Percentiles rank a stretch among this genome's conserved stretches.
Conservation (phyloP, 2,888 invertebrate species). For the Nycteola revayana region DNA sequence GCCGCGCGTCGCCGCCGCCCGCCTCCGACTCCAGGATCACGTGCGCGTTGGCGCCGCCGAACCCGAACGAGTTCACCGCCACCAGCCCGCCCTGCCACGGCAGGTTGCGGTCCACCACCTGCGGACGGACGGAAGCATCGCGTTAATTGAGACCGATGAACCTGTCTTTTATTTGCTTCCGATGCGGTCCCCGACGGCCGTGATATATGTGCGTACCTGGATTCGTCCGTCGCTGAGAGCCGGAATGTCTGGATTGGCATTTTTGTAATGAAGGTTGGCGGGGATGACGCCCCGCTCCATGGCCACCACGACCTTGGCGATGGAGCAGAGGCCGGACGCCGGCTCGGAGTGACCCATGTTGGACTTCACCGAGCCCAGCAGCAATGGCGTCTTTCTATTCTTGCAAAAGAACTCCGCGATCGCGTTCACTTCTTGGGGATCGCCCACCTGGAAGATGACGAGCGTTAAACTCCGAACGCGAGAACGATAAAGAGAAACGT, state of each 20-base stretch:
- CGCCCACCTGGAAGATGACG: constrained; percentile 86
- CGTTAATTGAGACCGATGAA: too few species aligned
- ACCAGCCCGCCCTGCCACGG: constrained; percentile 96
- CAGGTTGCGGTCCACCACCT: constrained; percentile 91
- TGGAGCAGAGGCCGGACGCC: constrained; percentile 93
- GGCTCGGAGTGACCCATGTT: constrained; percentile 99
- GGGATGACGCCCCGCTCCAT: constrained; percentile 96
- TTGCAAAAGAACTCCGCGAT: constrained; percentile 96
- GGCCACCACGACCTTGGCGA: constrained; percentile 94
- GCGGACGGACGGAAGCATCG: constrained; percentile 14
- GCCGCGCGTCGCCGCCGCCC: constrained; percentile 62
- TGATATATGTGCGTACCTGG: too few species aligned
- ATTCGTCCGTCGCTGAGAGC: constrained; percentile 94
- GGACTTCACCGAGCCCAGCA: constrained; percentile 98
- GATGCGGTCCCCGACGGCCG: too few species aligned
- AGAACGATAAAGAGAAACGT: too few species aligned
- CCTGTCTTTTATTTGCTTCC: background rate
- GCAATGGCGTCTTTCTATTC: constrained; percentile 88
- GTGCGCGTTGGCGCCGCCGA: constrained; percentile 99
- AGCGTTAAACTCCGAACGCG: too few species aligned
- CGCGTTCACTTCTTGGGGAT: constrained; percentile 98
- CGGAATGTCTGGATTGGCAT: constrained; percentile 94
- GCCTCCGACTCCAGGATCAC: constrained; percentile 91
- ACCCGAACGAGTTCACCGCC: constrained; percentile 98
- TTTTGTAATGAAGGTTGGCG: constrained; percentile 93